These are phyloP conservation scores for Drosophila kikkawai DNA, from an alignment of 1,140 invertebrate species.

Conservation along the genomic window DNA sequence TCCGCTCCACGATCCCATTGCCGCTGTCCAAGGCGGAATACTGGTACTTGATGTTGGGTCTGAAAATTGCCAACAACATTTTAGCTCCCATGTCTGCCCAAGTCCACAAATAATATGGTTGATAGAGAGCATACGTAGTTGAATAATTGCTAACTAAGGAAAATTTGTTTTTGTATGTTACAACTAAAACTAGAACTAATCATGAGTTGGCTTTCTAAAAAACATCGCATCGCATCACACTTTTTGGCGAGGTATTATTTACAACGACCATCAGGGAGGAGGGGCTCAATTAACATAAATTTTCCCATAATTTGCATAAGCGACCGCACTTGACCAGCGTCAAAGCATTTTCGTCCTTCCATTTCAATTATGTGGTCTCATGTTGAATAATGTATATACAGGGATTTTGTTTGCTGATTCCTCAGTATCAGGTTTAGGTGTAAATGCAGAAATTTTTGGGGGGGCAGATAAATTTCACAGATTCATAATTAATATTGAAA, in stretches of 20 bases:
- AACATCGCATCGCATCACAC: constrained; percentile 17
- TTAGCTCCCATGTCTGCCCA: neutral
- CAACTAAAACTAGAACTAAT: constrained; percentile 40
- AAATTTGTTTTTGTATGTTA: constrained; percentile 30
- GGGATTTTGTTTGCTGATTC: constrained; percentile 9
- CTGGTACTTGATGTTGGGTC: constrained; percentile 87
- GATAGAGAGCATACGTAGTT: constrained; percentile 32
- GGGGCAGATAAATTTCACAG: constrained; percentile 1
- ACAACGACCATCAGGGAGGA: neutral
- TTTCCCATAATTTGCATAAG: constrained; percentile 37
- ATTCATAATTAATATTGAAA: neutral
- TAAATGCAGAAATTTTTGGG: neutral
- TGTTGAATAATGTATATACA: constrained; percentile 39
- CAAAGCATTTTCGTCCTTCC: constrained; percentile 24
- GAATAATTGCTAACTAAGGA: constrained; percentile 40
- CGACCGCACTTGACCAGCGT: constrained; percentile 30
- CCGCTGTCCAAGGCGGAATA: constrained; percentile 89
- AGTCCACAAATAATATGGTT: neutral
- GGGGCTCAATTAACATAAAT: constrained; percentile 5
- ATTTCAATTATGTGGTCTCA: constrained; percentile 18
- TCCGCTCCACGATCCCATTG: constrained; percentile 87
- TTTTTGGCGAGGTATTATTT: constrained; percentile 33
- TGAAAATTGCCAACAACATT: constrained; percentile 40
- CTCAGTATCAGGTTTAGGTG: neutral
- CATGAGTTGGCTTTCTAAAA: constrained; percentile 11